Base-by-base conservation (phyloP, 1,140 invertebrate genomes). In the Ectropis grisescens region DNA sequence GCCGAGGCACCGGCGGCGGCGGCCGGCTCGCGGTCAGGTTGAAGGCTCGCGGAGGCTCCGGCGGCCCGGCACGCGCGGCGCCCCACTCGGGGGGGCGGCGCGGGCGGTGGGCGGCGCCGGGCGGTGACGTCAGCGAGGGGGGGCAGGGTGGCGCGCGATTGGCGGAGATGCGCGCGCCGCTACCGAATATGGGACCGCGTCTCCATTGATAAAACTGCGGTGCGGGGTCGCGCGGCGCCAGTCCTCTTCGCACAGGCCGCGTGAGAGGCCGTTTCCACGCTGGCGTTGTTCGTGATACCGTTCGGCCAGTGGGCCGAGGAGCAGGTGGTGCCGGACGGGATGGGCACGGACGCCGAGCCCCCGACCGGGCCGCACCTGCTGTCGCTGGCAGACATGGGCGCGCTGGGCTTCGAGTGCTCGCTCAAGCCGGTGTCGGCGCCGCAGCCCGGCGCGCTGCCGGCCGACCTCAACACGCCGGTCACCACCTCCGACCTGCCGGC, bases 371-470 rank as follows among this genome's bases (percentile, higher is more conserved):
- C 78, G 47, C 78, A 82, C 59, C 76, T 82, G 33, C 69, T 83
- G 34, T 82, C 81, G 41, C 57, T 79, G 27, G 64, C 75, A 11
- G 75, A 76, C 52, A 44, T 76, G 41, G 68, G 75, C 31, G 47
- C 59, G 13, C 60, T 80, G 12, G 62, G 71, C n/a, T 80, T 80
- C 56, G 71, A 70, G 49, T 76, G 65, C 45, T 57, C 62, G 35
- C 62, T 67, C 87, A 93, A 50, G 90, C 90, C 69, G 86, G 88
- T 58, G 90, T 91, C 84, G 84, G 90, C 61, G 90, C 91, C 41
- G 86, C 87, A 49, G 11, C 30, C 89, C 84, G 46, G 90, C 86
- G 37, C 88, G 36, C 49, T 57, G 23, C 58, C 69, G 26, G 42
- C 65, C n/a, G 75, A 80, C 50, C 71, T 80, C 58, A 80, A 80